These are phyloP conservation scores for Pachydiplax longipennis DNA, from an alignment of 2,888 invertebrate species.

Conservation along the genomic window DNA sequence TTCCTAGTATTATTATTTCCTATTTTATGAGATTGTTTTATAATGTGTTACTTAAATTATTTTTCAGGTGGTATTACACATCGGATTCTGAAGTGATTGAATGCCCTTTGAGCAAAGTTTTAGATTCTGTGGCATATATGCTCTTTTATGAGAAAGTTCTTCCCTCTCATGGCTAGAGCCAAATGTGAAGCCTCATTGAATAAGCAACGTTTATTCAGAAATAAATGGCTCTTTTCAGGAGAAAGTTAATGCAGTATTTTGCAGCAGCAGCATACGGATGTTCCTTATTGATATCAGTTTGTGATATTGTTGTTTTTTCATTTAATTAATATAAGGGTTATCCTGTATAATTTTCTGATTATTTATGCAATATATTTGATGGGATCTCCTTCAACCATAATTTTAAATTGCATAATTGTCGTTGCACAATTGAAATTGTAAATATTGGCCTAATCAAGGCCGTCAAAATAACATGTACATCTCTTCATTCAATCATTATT, in stretches of 20 bases:
- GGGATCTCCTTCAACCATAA: too few species aligned
- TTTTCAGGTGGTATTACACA: constrained; percentile 81
- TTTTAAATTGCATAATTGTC: too few species aligned
- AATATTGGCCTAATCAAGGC: too few species aligned
- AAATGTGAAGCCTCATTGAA: background rate
- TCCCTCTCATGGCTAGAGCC: constrained; percentile 50
- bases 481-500: too few species aligned
- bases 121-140: constrained; percentile 88
- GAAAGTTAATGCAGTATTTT: background rate
- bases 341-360: too few species aligned
- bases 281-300: background rate
- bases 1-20: too few species aligned
- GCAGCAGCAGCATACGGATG: background rate
- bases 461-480: too few species aligned
- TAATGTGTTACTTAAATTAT: too few species aligned
- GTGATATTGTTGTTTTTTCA: background rate
- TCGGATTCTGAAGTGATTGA: constrained; percentile 86
- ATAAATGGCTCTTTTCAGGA: background rate
- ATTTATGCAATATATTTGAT: too few species aligned
- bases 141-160: constrained; percentile 82
- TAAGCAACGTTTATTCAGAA: background rate
- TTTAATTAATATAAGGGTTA: too few species aligned
- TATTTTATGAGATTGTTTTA: too few species aligned
- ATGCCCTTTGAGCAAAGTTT: constrained; percentile 80
- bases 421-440: too few species aligned